These are phyloP conservation scores for Drosophila subquinaria DNA, from an alignment of 2,888 invertebrate genomes.

Conservation along the genomic window DNA sequence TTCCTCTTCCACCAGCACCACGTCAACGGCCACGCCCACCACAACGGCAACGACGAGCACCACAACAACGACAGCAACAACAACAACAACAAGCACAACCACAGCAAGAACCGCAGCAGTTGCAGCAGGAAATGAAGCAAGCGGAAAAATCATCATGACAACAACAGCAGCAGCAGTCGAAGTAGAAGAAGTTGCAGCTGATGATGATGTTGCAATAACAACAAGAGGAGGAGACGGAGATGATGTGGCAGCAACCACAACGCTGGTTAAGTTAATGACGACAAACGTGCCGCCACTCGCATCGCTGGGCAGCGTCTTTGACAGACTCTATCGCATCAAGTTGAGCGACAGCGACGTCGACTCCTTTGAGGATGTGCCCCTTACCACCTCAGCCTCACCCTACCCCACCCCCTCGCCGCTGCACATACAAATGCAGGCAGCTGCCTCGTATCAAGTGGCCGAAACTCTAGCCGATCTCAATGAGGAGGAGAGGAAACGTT, in stretches of 20 bases:
- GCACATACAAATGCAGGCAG: conserved; percentile 74
- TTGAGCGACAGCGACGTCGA: conserved; percentile 61
- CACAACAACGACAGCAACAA: conserved; percentile 61
- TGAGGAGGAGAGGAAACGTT: conserved; percentile 62
- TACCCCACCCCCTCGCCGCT: conserved; percentile 34
- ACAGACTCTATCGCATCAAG: conserved; percentile 83
- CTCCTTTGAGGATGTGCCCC: conserved; percentile 1
- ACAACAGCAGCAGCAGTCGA: conserved; percentile 20
- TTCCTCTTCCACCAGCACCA: conserved; percentile 7
- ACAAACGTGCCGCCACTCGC: conserved; percentile 51
- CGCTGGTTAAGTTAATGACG: conserved; percentile 49
- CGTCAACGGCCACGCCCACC: conserved; percentile 75
- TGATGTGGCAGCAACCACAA: conserved; percentile 9
- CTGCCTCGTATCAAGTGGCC: conserved; percentile 73
- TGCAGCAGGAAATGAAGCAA: background rate
- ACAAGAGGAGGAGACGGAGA: background rate
- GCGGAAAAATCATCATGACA: conserved; percentile 27
- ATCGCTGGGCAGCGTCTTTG: conserved; percentile 65
- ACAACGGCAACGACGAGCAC: conserved; percentile 73
- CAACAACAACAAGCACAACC: conserved; percentile 52
- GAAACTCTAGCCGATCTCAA: conserved; percentile 70
- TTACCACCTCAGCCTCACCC: background rate
- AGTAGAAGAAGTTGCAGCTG: background rate
- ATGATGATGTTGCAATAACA: conserved; percentile 10
- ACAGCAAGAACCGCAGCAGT: conserved; percentile 40